Percentiles rank a stretch among this genome's conserved stretches.
phyloP scores from a whole-genome alignment of 2,797 vertebrate genomes.

The Yasuhikotakia modesta region DNA sequence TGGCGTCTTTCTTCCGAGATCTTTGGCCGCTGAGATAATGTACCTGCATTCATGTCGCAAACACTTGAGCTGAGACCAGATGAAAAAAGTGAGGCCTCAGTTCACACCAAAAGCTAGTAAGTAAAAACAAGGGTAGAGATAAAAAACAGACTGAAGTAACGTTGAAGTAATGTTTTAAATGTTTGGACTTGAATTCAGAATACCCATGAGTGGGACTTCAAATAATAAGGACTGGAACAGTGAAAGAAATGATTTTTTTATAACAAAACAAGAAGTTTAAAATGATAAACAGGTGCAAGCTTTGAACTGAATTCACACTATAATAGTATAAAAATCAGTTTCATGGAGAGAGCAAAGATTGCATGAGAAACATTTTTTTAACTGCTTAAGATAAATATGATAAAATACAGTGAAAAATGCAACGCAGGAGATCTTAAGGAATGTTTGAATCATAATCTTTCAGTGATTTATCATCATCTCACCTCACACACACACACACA shows the following conservation, averaged over 20 bases:
- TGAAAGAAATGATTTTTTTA: too few relatives aligned
- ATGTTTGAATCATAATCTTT: not conserved
- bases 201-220: too few relatives aligned
- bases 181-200: too few relatives aligned
- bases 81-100: conserved; percentile 44
- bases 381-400: not conserved
- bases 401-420: not conserved
- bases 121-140: conserved; percentile 53
- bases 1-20: conserved; percentile 45
- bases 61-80: conserved; percentile 55
- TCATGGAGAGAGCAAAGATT: too few relatives aligned
- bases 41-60: conserved; percentile 66
- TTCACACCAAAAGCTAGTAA: conserved; percentile 53
- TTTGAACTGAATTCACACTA: too few relatives aligned
- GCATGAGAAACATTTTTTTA: not conserved
- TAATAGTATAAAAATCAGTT: too few relatives aligned
- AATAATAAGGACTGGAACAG: too few relatives aligned
- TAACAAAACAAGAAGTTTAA: too few relatives aligned
- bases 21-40: conserved; percentile 62
- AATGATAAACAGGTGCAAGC: too few relatives aligned
- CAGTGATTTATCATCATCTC: not conserved
- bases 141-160: not conserved
- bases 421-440: not conserved
- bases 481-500: not conserved
- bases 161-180: too few relatives aligned